These are phyloP conservation scores for Xenopus petersii DNA, from an alignment of 2,797 vertebrate genomes.

Conservation along the genomic window DNA sequence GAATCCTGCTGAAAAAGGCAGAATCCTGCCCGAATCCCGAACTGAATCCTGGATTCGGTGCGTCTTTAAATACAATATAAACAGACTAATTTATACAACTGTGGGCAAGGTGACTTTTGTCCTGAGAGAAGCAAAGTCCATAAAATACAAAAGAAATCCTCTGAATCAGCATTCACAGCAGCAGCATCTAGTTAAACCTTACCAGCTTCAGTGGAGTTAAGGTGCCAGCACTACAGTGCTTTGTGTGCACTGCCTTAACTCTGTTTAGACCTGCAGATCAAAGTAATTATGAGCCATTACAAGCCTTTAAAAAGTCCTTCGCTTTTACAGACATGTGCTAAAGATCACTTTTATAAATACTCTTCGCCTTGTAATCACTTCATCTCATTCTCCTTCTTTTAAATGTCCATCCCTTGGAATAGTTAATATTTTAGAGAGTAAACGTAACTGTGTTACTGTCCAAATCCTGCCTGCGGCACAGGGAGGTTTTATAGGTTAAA, in stretches of 20 bases:
- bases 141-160: too few relatives aligned
- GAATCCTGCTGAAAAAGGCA: too few relatives aligned
- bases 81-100: too few relatives aligned
- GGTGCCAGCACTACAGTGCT: constrained; percentile 10
- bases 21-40: too few relatives aligned
- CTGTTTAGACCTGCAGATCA: constrained; percentile 49
- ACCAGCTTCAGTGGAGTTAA: constrained; percentile 12
- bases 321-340: constrained; percentile 42
- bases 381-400: constrained; percentile 31
- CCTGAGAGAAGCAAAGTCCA: too few relatives aligned
- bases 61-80: too few relatives aligned
- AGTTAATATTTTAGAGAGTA: constrained; percentile 32
- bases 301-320: constrained; percentile 42
- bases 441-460: background rate
- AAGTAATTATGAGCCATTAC: constrained; percentile 49
- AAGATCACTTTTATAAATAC: constrained; percentile 47
- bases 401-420: constrained; percentile 22
- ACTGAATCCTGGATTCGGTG: too few relatives aligned
- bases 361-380: constrained; percentile 42
- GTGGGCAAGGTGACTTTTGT: too few relatives aligned
- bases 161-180: too few relatives aligned
- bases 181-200: background rate
- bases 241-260: constrained; percentile 32
- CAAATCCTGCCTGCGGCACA: background rate
- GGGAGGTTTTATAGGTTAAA: background rate